A percentile compares a stretch with the other conserved stretches of the same genome.
Evolutionary conservation across 2,888 invertebrate species (phyloP).

Genomic region (Plutella xylostella): DNA sequence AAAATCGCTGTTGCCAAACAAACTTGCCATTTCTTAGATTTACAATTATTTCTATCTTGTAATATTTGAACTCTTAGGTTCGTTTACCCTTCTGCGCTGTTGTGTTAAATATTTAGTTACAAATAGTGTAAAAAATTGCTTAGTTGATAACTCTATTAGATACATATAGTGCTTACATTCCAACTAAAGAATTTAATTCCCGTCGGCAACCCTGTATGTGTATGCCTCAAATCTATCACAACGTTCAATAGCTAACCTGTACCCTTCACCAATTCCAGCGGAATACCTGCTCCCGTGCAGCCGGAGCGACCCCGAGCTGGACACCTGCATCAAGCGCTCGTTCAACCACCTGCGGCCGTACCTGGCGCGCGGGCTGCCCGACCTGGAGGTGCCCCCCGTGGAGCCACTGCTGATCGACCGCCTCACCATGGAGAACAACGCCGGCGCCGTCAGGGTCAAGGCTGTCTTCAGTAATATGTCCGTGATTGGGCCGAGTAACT

Average conservation of each 20-base stretch:
- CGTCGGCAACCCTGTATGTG: too few relatives aligned
- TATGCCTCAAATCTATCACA: not conserved
- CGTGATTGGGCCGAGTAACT: slow-evolving; percentile 81
- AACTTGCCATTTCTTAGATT: too few relatives aligned
- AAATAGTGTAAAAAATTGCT: too few relatives aligned
- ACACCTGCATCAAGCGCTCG: slow-evolving; percentile 74
- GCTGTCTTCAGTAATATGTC: slow-evolving; percentile 82
- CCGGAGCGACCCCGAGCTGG: slow-evolving; percentile 73
- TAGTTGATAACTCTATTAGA: too few relatives aligned
- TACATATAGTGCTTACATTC: too few relatives aligned
- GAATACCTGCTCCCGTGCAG: slow-evolving; percentile 80
- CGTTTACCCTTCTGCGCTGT: too few relatives aligned
- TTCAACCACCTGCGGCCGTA: slow-evolving; percentile 82
- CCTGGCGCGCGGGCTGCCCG: slow-evolving; percentile 75
- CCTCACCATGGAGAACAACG: slow-evolving; percentile 82
- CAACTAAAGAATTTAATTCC: too few relatives aligned
- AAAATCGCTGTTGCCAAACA: not conserved
- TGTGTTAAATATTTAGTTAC: too few relatives aligned
- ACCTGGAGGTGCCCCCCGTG: slow-evolving; percentile 79
- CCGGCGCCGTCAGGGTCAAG: slow-evolving; percentile 79
- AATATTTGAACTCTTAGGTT: too few relatives aligned
- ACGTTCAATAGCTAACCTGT: not conserved
- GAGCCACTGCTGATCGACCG: slow-evolving; percentile 79
- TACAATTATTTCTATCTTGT: too few relatives aligned
- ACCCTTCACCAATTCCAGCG: slow-evolving; percentile 56